These are phyloP conservation scores for Hypothenemus hampei DNA, from an alignment of 1,140 invertebrate species.

Conservation along the genomic window DNA sequence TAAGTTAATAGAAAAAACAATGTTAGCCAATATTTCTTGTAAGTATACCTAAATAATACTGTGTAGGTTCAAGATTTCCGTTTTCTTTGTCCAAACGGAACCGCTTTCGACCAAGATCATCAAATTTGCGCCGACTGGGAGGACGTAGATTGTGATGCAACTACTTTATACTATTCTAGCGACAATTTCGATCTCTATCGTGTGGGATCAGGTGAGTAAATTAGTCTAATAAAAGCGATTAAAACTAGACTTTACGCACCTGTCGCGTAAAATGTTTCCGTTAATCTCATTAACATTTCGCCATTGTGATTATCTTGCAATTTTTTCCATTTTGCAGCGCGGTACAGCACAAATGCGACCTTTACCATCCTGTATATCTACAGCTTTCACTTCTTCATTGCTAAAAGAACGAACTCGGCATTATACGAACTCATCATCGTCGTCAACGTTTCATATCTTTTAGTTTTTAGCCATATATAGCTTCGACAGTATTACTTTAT, in stretches of 20 bases:
- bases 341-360: constrained; percentile 9
- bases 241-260: constrained; percentile 10
- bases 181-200: constrained; percentile 81
- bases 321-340: constrained; percentile 16
- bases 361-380: constrained; percentile 23
- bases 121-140: constrained; percentile 89
- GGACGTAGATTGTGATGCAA: constrained; percentile 77
- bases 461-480: too few relatives aligned
- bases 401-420: constrained; percentile 9
- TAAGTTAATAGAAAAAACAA: constrained; percentile 49
- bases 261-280: constrained; percentile 4
- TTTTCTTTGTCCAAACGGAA: constrained; percentile 88
- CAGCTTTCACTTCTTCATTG: constrained; percentile 28
- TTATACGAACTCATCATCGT: constrained; percentile 20
- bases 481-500: too few relatives aligned
- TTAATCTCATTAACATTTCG: constrained; percentile 19
- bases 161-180: constrained; percentile 71
- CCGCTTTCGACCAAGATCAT: constrained; percentile 87
- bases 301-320: constrained; percentile 10
- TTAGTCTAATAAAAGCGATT: not conserved
- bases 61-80: constrained; percentile 70
- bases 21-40: too few relatives aligned
- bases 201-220: constrained; percentile 60
- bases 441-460: too few relatives aligned
- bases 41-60: not conserved